phyloP scores from a whole-genome alignment of 2,888 invertebrate species.

The Acleris sparsana region DNA sequence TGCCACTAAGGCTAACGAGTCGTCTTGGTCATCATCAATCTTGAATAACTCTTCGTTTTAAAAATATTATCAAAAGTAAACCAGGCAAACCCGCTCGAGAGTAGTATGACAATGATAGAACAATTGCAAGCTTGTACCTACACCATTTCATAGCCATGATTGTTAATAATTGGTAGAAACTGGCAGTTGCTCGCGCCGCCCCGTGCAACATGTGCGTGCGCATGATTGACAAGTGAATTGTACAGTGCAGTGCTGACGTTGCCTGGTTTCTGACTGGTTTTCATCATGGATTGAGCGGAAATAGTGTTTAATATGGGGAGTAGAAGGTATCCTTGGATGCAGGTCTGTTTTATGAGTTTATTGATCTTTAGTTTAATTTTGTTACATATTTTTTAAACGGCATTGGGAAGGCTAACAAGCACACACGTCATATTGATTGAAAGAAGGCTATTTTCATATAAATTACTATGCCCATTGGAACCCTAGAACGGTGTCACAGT shows the following conservation, averaged over 20 bases:
- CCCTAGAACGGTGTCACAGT: too few species aligned
- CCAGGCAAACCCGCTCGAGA: not conserved
- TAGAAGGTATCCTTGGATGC: constrained; percentile 4
- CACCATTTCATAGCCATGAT: not conserved
- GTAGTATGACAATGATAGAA: not conserved
- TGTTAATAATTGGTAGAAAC: constrained; percentile 4
- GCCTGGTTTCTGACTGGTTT: not conserved
- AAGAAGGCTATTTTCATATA: too few species aligned
- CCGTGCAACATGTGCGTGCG: constrained; percentile 1
- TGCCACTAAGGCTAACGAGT: too few species aligned
- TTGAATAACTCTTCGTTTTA: too few species aligned
- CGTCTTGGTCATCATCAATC: too few species aligned
- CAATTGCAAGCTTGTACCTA: not conserved
- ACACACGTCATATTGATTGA: too few species aligned
- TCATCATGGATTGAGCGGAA: not conserved
- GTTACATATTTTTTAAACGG: not conserved
- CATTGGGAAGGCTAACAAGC: too few species aligned
- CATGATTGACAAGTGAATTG: not conserved
- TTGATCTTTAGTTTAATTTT: not conserved
- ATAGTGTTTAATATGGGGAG: constrained; percentile 12
- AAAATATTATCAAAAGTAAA: not conserved
- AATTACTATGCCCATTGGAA: too few species aligned
- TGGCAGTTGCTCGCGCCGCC: not conserved
- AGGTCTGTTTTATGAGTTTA: constrained; percentile 1
- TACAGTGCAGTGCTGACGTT: not conserved